Evolutionary conservation across 1,140 invertebrate genomes (phyloP).

Genomic region (Triops longicaudatus): DNA sequence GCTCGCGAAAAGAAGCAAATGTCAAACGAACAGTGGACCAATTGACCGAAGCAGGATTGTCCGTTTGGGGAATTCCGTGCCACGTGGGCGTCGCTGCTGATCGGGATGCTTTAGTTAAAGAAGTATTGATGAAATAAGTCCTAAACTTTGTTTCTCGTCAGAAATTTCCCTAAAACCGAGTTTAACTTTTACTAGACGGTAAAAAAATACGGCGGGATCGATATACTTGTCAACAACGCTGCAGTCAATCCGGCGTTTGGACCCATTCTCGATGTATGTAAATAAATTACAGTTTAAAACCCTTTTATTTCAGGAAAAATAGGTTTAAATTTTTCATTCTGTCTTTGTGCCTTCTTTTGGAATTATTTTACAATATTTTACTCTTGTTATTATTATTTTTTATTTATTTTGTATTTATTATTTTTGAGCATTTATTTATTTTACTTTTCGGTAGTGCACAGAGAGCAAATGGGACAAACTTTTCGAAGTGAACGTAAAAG

Average conservation of each 20-base stretch:
- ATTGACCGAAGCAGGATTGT: constrained; percentile 55
- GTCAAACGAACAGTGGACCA: constrained; percentile 67
- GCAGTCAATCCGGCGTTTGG: constrained; percentile 79
- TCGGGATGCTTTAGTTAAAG: constrained; percentile 63
- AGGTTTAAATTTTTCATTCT: not conserved
- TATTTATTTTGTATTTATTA: too few relatives aligned
- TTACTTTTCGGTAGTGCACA: too few relatives aligned
- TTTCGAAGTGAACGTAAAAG: constrained; percentile 91
- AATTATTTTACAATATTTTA: too few relatives aligned
- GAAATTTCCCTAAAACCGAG: not conserved
- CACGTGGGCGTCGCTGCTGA: constrained; percentile 76
- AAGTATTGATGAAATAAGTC: not conserved
- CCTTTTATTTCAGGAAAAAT: too few relatives aligned
- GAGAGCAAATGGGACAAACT: constrained; percentile 88
- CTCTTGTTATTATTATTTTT: too few relatives aligned
- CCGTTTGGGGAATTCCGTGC: constrained; percentile 67
- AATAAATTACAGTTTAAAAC: not conserved
- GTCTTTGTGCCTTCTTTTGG: too few relatives aligned
- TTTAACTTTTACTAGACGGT: constrained; percentile 53
- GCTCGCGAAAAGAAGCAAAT: constrained; percentile 80
- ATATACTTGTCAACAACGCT: constrained; percentile 92
- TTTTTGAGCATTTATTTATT: too few relatives aligned
- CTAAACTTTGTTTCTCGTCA: too few relatives aligned
- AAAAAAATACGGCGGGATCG: constrained; percentile 79
- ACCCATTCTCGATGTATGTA: constrained; percentile 30